Evolutionary conservation across 37 sponge, comb jelly and placozoan genomes (phyloP), one percentile per base, ranked within the genome.

Genomic region (Hexactinellida sp.): DNA sequence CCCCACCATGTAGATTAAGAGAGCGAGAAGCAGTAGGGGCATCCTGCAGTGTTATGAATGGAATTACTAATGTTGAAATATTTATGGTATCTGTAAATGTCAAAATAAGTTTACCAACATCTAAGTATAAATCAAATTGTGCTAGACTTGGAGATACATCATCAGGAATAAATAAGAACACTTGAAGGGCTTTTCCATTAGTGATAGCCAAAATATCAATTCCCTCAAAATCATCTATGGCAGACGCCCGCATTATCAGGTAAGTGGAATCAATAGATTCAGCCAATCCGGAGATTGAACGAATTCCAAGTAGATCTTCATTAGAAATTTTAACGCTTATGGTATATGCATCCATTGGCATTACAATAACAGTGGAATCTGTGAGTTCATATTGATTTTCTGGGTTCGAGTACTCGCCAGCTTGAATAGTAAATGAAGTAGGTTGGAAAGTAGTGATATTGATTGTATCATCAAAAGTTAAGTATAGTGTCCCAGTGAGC

Each of bases 391-490:
- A 63, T 63, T 63, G 76, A 63, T 63, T 63, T 3, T 63, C 76
- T 25, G 76, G 76, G 21, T 32, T 10, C 5, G 76, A 63, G 34
- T 63, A 63, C 30, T 10, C 21, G 13, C 13, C 13, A 86, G 82
- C 87, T 37, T 95, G 96, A 37, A 95, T 85, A 35, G 91, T 90
- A 55, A 93, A 91, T 19, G 92, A 92, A 52, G 91, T 86, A 32
- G 93, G 82, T 36, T 92, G 88, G 82, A 95, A 92, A 0, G 88
- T 86, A 41, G 55, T 54, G 1, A 63, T 82, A 25, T 84, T 84
- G 85, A 95, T 90, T 10, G 87, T 87, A 84, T 95, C 96, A 92
- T 93, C 94, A 84, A 93, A 95, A 16, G 92, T 93, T 30, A 95
- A 87, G 55, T 90, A 88, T 36, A 95, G 71, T 19, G 85, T 24